These are phyloP conservation scores for Oscheius myriophilus DNA, from an alignment of 2,888 invertebrate species.

Conservation along the genomic window DNA sequence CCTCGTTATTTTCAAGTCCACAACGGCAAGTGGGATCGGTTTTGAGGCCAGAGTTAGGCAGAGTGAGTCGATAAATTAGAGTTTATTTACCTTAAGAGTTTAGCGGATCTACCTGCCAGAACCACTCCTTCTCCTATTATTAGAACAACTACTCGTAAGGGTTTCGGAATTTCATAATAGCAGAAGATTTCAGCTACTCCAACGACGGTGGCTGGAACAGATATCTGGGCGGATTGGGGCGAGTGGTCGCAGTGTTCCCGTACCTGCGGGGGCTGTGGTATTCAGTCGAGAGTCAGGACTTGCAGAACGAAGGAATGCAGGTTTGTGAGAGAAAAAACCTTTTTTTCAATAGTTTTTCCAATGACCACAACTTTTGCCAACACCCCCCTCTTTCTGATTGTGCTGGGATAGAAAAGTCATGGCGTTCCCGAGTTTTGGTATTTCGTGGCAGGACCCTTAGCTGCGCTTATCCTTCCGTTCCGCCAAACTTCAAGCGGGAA, in stretches of 20 bases:
- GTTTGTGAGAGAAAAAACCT: conserved; percentile 28
- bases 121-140: conserved; percentile 49
- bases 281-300: conserved; percentile 52
- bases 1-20: conserved; percentile 78
- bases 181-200: conserved; percentile 35
- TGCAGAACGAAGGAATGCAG: conserved; percentile 64
- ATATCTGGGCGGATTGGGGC: conserved; percentile 66
- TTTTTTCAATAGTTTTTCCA: conserved; percentile 41
- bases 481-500: too few relatives aligned
- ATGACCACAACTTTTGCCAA: too few relatives aligned
- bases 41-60: conserved; percentile 55
- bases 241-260: conserved; percentile 65
- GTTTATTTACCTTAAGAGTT: background rate
- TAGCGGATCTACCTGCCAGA: conserved; percentile 44
- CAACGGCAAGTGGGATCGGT: conserved; percentile 59
- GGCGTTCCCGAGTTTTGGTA: background rate
- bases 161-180: background rate
- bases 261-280: conserved; percentile 68
- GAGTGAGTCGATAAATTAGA: conserved; percentile 36
- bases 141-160: conserved; percentile 47
- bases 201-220: conserved; percentile 46
- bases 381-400: too few relatives aligned
- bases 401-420: too few relatives aligned
- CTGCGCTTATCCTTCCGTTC: too few relatives aligned
- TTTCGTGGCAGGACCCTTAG: background rate